Evolutionary conservation across 2,113 vertebrate species (phyloP), one percentile per base, ranked within the genome.

Genomic region (Xiphorhynchus elegans): DNA sequence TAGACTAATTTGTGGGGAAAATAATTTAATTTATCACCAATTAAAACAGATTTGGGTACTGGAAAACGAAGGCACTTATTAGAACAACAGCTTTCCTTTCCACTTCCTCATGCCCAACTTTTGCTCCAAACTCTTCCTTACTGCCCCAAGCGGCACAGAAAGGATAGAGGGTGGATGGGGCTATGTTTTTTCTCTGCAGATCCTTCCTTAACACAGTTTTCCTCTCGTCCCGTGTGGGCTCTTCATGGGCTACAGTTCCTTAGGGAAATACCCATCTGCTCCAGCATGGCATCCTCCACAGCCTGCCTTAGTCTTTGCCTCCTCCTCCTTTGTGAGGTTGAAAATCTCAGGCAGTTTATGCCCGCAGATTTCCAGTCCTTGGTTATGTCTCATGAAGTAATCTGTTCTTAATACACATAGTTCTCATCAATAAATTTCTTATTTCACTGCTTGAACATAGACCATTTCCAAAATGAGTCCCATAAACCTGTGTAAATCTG

Each of bases 221-320:
- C 4, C 15, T 3, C 10, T 80, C 31, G 20, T 53, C 7, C 47
- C n/a, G 0, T 0, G 0, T 29, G 28, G 18, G 13, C 1, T 84
- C 12, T 47, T 29, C 29, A 25, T 20, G 23, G 13, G 26, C 8
- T 46, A 17, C 17, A 50, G 23, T 3, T 81, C 44, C 26, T 63
- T 68, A 40, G 37, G 12, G 28, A 69, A 90, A 73, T 8, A 26
- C 4, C 1, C 4, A 39, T 39, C 17, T 67, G 11, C 28, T 62
- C 11, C 52, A 60, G 23, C 47, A 24, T 24, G 14, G 6, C 6
- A 19, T 42, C 26, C n/a, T 87, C 39, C 28, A 31, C 18, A 28
- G 25, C 31, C 8, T 11, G 17, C 40, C 63, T 72, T 53, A 53
- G 19, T 10, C 63, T 23, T 8, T 20, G 17, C 17, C 26, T 64